Base-by-base conservation (phyloP, 2,888 invertebrate genomes). In the Chrysina gloriosa region DNA sequence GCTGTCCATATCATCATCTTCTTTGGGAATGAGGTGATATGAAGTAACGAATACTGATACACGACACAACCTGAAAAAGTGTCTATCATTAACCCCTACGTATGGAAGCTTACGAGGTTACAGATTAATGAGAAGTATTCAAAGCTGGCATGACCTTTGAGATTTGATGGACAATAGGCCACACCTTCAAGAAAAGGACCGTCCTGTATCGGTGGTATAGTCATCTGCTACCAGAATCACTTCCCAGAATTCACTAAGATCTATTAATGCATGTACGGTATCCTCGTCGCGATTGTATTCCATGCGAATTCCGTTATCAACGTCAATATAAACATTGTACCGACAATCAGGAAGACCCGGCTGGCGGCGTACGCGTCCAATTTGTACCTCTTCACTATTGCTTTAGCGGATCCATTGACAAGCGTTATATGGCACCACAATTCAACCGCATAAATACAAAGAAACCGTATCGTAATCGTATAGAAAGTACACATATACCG, bases 261-360 rank as follows among this genome's bases (percentile, higher is more conserved):
- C 21, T 6, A 45, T 45, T 21, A 45, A 45, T n/a, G n/a, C n/a
- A n/a, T n/a, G 9, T 31, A 9, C 31, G n/a, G n/a, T 45, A 21
- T 16, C 16, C 3, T 45, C 21, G 3, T 45, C 19, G 45, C 6
- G 16, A 21, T 21, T 45, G 45, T 16, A 21, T 21, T 45, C 21
- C n/a, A 19, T 45, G 9, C n/a, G n/a, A 3, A 19, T 50, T 50
- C 50, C 29, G 50, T 50, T 50, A 50, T 50, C n/a, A 3, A n/a
- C 14, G 48, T 50, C 25, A 27, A 11, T 2, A 34, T 3, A 34
- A 14, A 9, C 11, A 50, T 1, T 50, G n/a, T 11, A 6, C 27
- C 6, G 50, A 50, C 50, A 50, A 27, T 16, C 27, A 50, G 9
- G 14, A 25, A 50, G 50, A 50, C 16, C 21, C n/a, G n/a, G 29